Evolutionary conservation across 2,888 invertebrate genomes (phyloP).

Genomic region (Microctonus brassicae): DNA sequence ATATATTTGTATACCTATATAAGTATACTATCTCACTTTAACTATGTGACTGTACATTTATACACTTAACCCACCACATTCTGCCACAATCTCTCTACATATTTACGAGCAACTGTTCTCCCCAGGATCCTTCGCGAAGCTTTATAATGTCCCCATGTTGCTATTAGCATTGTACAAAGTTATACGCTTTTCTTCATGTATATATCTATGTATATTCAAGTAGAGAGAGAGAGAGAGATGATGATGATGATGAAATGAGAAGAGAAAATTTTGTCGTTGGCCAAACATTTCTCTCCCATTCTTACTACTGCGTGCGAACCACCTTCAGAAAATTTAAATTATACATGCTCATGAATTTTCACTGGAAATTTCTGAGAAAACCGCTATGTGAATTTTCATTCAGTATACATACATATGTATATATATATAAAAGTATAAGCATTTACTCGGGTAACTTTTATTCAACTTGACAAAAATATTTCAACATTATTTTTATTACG

Average conservation of each 20-base stretch:
- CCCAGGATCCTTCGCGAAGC: slow-evolving; percentile 52
- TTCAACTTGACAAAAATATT: background rate
- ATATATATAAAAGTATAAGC: background rate
- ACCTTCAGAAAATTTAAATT: slow-evolving; percentile 31
- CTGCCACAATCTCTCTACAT: slow-evolving; percentile 45
- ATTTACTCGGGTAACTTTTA: background rate
- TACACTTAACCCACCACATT: background rate
- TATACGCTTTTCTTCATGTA: slow-evolving; percentile 6
- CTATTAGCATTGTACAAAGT: slow-evolving; percentile 39
- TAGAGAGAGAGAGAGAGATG: too few relatives aligned
- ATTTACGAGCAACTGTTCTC: slow-evolving; percentile 57
- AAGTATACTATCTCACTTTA: background rate
- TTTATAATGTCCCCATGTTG: slow-evolving; percentile 48
- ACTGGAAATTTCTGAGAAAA: slow-evolving; percentile 21
- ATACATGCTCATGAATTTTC: slow-evolving; percentile 34
- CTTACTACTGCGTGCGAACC: background rate
- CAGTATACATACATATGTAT: background rate
- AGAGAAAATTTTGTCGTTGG: slow-evolving; percentile 30
- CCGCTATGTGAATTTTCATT: slow-evolving; percentile 15
- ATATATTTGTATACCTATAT: background rate
- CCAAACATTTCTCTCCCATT: slow-evolving; percentile 18
- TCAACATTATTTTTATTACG: background rate
- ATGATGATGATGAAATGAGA: too few relatives aligned
- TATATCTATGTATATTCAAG: too few relatives aligned
- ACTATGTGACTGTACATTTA: background rate